Evolutionary conservation across 2,888 invertebrate genomes (phyloP).

Genomic region (Spatulosminthurus flaviceps): DNA sequence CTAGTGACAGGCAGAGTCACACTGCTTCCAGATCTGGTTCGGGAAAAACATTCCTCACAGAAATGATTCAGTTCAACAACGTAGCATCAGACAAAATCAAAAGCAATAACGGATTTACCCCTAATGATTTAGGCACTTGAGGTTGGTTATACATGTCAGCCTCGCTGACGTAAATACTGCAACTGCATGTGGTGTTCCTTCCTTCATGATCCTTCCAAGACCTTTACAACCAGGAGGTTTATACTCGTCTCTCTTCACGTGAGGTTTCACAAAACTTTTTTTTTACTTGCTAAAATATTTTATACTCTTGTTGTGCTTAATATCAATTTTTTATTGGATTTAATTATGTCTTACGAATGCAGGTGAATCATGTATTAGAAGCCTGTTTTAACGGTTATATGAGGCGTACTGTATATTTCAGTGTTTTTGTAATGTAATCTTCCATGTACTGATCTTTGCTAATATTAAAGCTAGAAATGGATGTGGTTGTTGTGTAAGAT

Average conservation of each 20-base stretch:
- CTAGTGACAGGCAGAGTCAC: conserved; percentile 35
- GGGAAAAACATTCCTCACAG: conserved; percentile 64
- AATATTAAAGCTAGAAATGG: no score
- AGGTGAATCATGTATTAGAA: no score
- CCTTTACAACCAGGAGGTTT: not conserved
- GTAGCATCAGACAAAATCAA: conserved; percentile 60
- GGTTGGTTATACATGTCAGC: not conserved
- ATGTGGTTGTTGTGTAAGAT: no score
- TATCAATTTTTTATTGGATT: not conserved
- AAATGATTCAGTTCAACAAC: conserved; percentile 64
- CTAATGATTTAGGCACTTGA: conserved; percentile 43
- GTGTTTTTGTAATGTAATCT: no score
- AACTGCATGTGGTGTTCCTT: not conserved
- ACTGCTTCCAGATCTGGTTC: conserved; percentile 64
- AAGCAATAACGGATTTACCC: conserved; percentile 43
- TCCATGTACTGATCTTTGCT: no score
- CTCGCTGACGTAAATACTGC: no score
- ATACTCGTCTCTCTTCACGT: not conserved
- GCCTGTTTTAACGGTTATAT: no score
- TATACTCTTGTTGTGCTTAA: not conserved
- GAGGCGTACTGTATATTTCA: no score
- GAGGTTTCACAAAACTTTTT: conserved; percentile 11
- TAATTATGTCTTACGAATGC: conserved; percentile 5
- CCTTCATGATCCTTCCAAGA: not conserved
- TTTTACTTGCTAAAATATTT: not conserved